Evolutionary conservation across 2,888 invertebrate genomes (phyloP).

Genomic region (Andrena minutula): DNA sequence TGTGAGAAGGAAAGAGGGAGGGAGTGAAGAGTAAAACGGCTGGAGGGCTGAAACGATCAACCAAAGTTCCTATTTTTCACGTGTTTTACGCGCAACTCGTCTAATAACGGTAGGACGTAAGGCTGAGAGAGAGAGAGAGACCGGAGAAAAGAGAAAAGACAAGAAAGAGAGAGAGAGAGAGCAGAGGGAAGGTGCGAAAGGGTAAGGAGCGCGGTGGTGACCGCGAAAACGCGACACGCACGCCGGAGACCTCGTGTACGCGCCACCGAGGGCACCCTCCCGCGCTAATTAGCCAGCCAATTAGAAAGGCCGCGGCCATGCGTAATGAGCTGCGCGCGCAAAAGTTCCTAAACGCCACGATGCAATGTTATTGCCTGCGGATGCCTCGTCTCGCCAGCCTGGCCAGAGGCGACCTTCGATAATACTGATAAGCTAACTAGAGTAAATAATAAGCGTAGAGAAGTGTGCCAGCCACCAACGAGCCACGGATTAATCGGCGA

Average conservation of each 20-base stretch:
- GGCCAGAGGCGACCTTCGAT: slow-evolving; percentile 51
- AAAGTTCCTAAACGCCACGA: slow-evolving; percentile 82
- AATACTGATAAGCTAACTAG: slow-evolving; percentile 56
- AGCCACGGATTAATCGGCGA: slow-evolving; percentile 5
- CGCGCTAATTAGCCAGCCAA: slow-evolving; percentile 84
- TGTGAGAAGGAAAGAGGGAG: slow-evolving; percentile 39
- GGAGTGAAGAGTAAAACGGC: slow-evolving; percentile 27
- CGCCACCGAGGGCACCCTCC: slow-evolving; percentile 73
- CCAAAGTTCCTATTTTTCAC: slow-evolving; percentile 85
- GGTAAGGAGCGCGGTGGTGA: slow-evolving; percentile 13
- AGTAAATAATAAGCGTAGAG: slow-evolving; percentile 18
- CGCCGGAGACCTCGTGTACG: slow-evolving; percentile 80
- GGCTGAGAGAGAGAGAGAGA: slow-evolving; percentile 9
- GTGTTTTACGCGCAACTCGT: slow-evolving; percentile 70
- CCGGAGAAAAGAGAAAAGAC: background rate
- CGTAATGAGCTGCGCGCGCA: slow-evolving; percentile 84
- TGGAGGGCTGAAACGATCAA: slow-evolving; percentile 74
- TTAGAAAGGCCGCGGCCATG: slow-evolving; percentile 82
- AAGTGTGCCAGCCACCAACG: background rate
- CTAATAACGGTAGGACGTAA: slow-evolving; percentile 57
- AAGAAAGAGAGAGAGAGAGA: slow-evolving; percentile 10
- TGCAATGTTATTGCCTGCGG: slow-evolving; percentile 67
- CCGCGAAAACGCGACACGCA: slow-evolving; percentile 44
- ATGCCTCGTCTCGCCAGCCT: slow-evolving; percentile 52
- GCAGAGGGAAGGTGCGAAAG: background rate